A percentile compares a stretch with the other conserved stretches of the same genome.
Evolutionary conservation across 1,140 invertebrate genomes (phyloP).

Genomic region (Amphibalanus amphitrite): DNA sequence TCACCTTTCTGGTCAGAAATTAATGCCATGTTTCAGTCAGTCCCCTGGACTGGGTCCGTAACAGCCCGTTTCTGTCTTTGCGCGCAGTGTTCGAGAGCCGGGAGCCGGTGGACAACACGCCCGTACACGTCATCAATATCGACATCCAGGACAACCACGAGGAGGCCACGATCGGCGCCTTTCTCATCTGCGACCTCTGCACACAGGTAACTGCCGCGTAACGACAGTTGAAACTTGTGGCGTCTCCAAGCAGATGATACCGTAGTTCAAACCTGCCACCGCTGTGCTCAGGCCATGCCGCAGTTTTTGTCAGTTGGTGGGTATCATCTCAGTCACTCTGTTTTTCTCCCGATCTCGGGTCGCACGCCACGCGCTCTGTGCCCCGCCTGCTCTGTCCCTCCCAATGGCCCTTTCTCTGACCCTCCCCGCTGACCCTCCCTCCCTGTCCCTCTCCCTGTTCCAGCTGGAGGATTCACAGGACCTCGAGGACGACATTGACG

Average conservation of each 20-base stretch:
- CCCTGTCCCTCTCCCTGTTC: constrained; percentile 14
- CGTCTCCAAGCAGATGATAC: too few relatives aligned
- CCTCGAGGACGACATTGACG: constrained; percentile 95
- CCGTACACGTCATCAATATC: constrained; percentile 94
- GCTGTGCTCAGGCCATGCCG: neutral
- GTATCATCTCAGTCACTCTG: neutral
- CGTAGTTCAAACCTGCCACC: too few relatives aligned
- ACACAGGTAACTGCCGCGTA: constrained; percentile 51
- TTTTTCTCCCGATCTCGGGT: neutral
- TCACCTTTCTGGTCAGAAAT: too few relatives aligned
- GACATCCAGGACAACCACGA: constrained; percentile 99
- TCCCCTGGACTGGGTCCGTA: too few relatives aligned
- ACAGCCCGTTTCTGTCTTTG: too few relatives aligned
- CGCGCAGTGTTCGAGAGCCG: constrained; percentile 27
- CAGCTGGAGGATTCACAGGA: constrained; percentile 79
- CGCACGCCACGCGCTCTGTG: neutral
- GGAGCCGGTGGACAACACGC: constrained; percentile 41
- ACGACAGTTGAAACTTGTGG: constrained; percentile 4
- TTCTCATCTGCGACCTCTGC: constrained; percentile 79
- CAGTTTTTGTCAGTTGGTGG: neutral
- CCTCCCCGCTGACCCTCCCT: neutral
- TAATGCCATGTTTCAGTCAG: too few relatives aligned
- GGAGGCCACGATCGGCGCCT: constrained; percentile 98
- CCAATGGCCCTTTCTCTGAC: constrained; percentile 7
- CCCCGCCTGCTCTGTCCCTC: neutral